Conservation (phyloP, 2,113 vertebrate genomes). For the Corythornis madagascariensis region DNA sequence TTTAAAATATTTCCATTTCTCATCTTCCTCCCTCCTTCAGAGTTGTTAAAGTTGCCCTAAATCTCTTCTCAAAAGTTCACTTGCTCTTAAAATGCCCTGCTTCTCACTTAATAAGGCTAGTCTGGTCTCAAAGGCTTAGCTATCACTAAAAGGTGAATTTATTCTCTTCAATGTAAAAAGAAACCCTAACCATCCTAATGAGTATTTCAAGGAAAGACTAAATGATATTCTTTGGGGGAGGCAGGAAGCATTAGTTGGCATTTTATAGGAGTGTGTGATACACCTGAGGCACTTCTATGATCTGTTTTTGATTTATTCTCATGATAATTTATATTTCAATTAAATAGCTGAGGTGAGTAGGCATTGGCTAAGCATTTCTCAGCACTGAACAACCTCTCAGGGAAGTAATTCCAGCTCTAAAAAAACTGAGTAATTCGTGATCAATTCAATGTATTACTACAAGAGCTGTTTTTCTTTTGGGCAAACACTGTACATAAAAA, state of each 20-base stretch:
- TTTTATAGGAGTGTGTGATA: background rate
- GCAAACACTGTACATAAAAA: background rate
- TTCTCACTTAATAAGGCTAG: background rate
- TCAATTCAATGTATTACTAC: background rate
- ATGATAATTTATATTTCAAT: background rate
- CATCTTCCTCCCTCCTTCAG: background rate
- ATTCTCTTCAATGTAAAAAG: background rate
- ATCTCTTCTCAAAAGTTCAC: background rate
- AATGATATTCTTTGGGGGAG: background rate
- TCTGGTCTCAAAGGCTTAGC: background rate
- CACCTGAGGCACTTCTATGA: background rate
- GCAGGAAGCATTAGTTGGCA: background rate
- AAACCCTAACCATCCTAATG: background rate
- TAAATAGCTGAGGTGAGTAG: background rate
- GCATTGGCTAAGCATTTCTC: constrained; percentile 2
- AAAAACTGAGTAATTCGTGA: background rate
- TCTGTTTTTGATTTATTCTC: background rate
- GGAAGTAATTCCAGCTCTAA: background rate
- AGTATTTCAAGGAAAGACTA: background rate
- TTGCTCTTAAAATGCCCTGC: constrained; percentile 1
- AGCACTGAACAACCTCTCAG: background rate
- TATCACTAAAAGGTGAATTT: constrained; percentile 7
- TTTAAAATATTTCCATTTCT: background rate
- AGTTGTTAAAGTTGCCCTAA: background rate
- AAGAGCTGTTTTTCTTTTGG: background rate